phyloP scores from a whole-genome alignment of 2,113 vertebrate genomes.

The Rafetus swinhoei region DNA sequence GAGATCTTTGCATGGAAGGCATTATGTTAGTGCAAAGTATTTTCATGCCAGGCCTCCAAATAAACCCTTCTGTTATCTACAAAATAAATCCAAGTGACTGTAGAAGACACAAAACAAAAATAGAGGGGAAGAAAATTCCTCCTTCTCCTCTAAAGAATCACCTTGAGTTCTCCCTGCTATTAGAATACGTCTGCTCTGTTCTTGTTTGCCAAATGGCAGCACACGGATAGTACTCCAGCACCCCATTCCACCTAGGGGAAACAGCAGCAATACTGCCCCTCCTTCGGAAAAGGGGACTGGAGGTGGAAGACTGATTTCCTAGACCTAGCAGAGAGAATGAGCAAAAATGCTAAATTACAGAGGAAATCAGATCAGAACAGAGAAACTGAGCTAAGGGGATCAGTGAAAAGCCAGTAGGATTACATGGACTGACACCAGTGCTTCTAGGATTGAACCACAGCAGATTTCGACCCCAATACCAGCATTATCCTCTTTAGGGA shows the following conservation, averaged over 20 bases:
- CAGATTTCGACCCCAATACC: background rate
- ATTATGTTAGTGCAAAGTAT: background rate
- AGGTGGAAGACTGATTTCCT: background rate
- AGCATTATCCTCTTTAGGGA: background rate
- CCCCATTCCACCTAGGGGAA: background rate
- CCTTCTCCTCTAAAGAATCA: background rate
- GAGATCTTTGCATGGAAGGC: background rate
- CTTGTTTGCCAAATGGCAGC: background rate
- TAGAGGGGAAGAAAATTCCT: too few species aligned
- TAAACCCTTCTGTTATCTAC: background rate
- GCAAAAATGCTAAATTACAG: slow-evolving; percentile 36
- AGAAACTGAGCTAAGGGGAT: slow-evolving; percentile 39
- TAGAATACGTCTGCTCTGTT: background rate
- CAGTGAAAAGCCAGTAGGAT: slow-evolving; percentile 30
- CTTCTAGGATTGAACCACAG: background rate
- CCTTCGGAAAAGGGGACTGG: background rate
- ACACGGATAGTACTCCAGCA: background rate
- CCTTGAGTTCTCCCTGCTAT: background rate
- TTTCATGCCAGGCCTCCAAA: slow-evolving; percentile 1
- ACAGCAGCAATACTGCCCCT: background rate
- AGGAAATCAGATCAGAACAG: slow-evolving; percentile 41
- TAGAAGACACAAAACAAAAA: background rate
- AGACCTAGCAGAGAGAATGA: background rate
- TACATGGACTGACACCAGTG: background rate
- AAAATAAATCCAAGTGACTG: too few species aligned